These are phyloP conservation scores for Miltochrista miniata DNA, from an alignment of 2,888 invertebrate genomes.

Conservation along the genomic window DNA sequence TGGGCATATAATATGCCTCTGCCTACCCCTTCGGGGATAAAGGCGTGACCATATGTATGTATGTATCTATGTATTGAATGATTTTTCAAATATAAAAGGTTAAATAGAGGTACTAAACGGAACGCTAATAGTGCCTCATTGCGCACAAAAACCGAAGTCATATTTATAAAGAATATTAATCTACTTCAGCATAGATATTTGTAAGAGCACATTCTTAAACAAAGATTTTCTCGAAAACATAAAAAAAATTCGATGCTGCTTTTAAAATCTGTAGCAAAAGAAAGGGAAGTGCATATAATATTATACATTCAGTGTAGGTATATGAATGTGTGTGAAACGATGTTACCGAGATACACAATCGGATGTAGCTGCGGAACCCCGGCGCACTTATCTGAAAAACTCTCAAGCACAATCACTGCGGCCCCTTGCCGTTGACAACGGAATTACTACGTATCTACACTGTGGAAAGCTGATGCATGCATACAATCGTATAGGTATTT, in stretches of 20 bases:
- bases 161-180: no score
- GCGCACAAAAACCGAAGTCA: no score
- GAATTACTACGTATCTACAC: constrained; percentile 8
- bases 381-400: constrained; percentile 37
- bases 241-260: background rate
- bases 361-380: constrained; percentile 41
- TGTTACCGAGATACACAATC: constrained; percentile 47
- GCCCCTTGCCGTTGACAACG: constrained; percentile 13
- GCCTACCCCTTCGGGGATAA: no score
- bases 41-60: no score
- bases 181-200: no score
- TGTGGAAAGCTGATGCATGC: background rate
- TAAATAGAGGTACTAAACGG: no score
- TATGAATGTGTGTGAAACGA: constrained; percentile 39
- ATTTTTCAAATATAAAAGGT: no score
- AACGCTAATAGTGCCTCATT: no score
- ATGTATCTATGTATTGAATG: no score
- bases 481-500: background rate
- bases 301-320: background rate
- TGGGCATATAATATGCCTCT: no score
- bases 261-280: background rate
- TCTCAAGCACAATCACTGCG: constrained; percentile 15
- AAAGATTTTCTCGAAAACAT: background rate
- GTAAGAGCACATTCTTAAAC: no score
- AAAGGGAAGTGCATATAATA: background rate